A percentile compares a stretch with the other conserved stretches of the same genome.
These are phyloP conservation scores for Boloria euphrosyne DNA, from an alignment of 2,888 invertebrate genomes.

Conservation along the genomic window DNA sequence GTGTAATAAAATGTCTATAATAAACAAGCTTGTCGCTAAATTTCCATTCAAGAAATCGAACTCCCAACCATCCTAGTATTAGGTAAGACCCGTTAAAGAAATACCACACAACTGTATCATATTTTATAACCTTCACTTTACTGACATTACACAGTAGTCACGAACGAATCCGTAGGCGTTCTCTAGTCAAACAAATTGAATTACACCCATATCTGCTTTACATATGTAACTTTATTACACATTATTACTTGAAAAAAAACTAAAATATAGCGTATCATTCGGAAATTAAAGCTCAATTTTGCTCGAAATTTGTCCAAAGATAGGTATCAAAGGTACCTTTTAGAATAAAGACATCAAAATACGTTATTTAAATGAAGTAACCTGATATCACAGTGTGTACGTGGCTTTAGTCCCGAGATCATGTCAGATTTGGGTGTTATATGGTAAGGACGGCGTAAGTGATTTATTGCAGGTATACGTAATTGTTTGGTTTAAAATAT, in stretches of 20 bases:
- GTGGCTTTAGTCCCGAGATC: conserved; percentile 54
- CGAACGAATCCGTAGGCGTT: conserved; percentile 27
- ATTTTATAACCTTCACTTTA: no score
- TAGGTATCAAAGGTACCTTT: conserved; percentile 42
- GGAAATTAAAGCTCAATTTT: conserved; percentile 9
- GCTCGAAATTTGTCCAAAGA: conserved; percentile 8
- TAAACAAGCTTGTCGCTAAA: no score
- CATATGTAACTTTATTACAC: conserved; percentile 1
- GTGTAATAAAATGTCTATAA: no score
- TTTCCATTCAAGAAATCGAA: no score
- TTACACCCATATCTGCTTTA: conserved; percentile 15
- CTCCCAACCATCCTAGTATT: no score
- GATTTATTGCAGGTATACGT: conserved; percentile 32
- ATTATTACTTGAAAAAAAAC: not conserved
- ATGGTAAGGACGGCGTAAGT: conserved; percentile 34
- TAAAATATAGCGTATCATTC: not conserved
- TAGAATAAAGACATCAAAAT: conserved; percentile 73
- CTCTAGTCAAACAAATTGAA: conserved; percentile 18
- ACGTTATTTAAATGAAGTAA: conserved; percentile 73
- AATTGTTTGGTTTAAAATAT: conserved; percentile 34
- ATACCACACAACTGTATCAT: no score
- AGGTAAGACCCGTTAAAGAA: no score
- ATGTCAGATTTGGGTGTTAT: conserved; percentile 48
- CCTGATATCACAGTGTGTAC: conserved; percentile 64
- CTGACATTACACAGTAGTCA: conserved; percentile 11